These are phyloP conservation scores for Coracopsis vasa DNA, from an alignment of 2,113 vertebrate genomes.

Conservation along the genomic window DNA sequence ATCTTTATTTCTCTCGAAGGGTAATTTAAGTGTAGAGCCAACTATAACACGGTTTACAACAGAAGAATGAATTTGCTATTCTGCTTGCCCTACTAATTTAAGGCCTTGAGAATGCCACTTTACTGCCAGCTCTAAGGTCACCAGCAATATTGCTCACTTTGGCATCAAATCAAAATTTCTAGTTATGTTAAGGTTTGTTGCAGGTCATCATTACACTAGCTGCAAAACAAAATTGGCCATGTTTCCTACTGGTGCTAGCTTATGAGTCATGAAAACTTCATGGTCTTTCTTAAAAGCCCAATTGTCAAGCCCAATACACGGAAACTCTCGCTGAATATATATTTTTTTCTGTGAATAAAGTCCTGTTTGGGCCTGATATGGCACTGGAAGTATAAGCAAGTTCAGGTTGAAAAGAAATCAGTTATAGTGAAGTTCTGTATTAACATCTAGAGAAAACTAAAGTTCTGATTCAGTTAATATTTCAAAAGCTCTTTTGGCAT, in stretches of 20 bases:
- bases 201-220: slow-evolving; percentile 50
- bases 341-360: not conserved
- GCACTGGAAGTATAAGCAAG: slow-evolving; percentile 9
- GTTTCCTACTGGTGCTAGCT: slow-evolving; percentile 42
- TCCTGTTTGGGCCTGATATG: not conserved
- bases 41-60: slow-evolving; percentile 1
- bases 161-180: slow-evolving; percentile 58
- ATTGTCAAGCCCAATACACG: not conserved
- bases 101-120: slow-evolving; percentile 69
- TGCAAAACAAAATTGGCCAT: slow-evolving; percentile 50
- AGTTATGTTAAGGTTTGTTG: slow-evolving; percentile 53
- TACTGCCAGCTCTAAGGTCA: slow-evolving; percentile 61
- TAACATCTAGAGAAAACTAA: not conserved
- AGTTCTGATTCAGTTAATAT: not conserved
- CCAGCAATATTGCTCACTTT: slow-evolving; percentile 64
- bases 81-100: slow-evolving; percentile 59
- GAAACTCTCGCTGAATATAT: not conserved
- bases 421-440: not conserved
- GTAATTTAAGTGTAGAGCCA: slow-evolving; percentile 35
- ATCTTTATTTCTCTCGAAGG: not conserved
- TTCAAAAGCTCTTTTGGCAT: slow-evolving; percentile 14
- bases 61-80: slow-evolving; percentile 48
- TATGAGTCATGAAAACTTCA: slow-evolving; percentile 43
- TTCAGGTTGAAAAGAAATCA: not conserved
- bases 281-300: slow-evolving; percentile 9